Evolutionary conservation across 2,888 invertebrate species (phyloP).

Genomic region (Cephus rjabovi): DNA sequence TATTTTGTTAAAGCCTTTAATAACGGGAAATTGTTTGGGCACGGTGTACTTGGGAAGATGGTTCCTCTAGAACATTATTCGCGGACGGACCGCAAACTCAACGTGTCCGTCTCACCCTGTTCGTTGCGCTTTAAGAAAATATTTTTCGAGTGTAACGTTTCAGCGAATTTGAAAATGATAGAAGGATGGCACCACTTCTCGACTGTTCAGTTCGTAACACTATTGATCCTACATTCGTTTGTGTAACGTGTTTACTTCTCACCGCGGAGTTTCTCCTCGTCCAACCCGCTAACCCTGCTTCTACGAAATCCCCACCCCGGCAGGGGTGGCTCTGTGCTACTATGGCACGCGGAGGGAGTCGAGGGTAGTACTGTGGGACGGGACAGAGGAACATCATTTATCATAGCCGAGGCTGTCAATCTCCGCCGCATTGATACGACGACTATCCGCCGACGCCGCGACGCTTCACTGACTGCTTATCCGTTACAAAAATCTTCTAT

Average conservation of each 20-base stretch:
- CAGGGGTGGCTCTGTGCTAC: constrained; percentile 49
- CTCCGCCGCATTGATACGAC: constrained; percentile 62
- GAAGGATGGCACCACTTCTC: background rate
- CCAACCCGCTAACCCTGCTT: constrained; percentile 18
- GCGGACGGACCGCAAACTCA: background rate
- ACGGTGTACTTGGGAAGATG: background rate
- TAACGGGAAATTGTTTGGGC: no score
- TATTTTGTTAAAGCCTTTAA: background rate
- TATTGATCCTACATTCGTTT: constrained; percentile 51
- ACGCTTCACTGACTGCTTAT: constrained; percentile 41
- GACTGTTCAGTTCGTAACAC: constrained; percentile 11
- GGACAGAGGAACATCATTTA: constrained; percentile 55
- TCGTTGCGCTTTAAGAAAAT: background rate
- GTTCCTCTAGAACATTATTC: background rate
- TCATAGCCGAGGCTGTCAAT: constrained; percentile 62
- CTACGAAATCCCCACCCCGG: constrained; percentile 29
- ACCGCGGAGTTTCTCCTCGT: constrained; percentile 46
- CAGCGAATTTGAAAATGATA: background rate
- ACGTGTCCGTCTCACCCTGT: background rate
- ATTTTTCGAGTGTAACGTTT: background rate
- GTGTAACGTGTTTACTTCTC: constrained; percentile 58
- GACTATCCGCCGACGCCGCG: constrained; percentile 55
- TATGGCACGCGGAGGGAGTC: constrained; percentile 35
- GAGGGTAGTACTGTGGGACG: constrained; percentile 33
- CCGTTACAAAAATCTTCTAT: constrained; percentile 14